phyloP scores from a whole-genome alignment of 2,113 vertebrate species.

The Neopipo cinnamomea region DNA sequence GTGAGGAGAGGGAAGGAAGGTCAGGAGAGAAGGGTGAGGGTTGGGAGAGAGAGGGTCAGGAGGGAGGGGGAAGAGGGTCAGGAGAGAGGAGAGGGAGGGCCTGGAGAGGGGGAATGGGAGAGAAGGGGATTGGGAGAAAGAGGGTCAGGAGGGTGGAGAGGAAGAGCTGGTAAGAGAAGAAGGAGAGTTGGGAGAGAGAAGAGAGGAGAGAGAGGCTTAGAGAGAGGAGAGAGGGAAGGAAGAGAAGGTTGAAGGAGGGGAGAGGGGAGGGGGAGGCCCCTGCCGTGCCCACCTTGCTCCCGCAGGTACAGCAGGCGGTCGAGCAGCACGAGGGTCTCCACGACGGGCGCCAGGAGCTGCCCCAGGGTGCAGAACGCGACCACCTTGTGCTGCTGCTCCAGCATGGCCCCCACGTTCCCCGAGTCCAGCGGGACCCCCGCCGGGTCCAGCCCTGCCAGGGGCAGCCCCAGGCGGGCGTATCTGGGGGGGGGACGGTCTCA shows the following conservation, averaged over 20 bases:
- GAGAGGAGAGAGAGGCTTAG: neutral
- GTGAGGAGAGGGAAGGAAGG: too few relatives aligned
- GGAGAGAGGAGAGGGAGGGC: neutral
- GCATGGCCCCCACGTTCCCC: conserved; percentile 62
- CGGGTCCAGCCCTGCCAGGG: conserved; percentile 79
- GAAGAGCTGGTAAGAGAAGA: neutral
- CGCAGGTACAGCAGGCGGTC: conserved; percentile 89
- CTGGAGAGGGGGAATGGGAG: neutral
- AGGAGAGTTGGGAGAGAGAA: neutral
- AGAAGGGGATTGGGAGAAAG: neutral
- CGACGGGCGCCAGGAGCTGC: conserved; percentile 84
- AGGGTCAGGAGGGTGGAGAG: neutral
- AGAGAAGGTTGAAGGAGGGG: too few relatives aligned
- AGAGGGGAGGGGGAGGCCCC: too few relatives aligned
- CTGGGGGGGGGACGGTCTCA: conserved; percentile 36
- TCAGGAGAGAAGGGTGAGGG: too few relatives aligned
- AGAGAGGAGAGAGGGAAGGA: too few relatives aligned
- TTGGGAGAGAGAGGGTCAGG: too few relatives aligned
- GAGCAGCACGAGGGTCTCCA: conserved; percentile 90
- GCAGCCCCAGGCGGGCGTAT: conserved; percentile 82
- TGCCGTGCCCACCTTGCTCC: conserved; percentile 79
- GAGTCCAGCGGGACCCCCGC: conserved; percentile 54
- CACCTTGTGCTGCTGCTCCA: conserved; percentile 81
- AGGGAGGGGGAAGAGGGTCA: too few relatives aligned
- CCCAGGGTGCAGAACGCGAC: conserved; percentile 88